Conservation (phyloP, 2,113 vertebrate species). For the Rousettus leschenaultii region DNA sequence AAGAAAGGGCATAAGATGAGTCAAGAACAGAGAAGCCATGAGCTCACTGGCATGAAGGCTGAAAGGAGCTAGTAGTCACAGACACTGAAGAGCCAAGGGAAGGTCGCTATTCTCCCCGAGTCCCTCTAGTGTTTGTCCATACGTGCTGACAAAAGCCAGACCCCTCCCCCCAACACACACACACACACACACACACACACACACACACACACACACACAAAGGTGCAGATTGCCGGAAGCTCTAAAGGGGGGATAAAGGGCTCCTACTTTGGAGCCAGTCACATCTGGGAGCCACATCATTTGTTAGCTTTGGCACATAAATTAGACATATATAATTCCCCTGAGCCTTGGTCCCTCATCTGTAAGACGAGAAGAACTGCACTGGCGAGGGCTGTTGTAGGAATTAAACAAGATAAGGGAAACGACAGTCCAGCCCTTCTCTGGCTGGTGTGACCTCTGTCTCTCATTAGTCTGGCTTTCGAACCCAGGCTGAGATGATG, state of each 20-base stretch:
- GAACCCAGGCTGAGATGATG: background rate
- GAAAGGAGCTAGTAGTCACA: no score
- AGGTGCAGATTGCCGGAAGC: background rate
- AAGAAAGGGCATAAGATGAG: background rate
- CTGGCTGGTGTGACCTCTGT: background rate
- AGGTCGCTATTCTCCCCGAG: background rate
- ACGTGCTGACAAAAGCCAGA: background rate
- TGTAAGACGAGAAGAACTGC: background rate
- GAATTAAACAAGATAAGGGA: background rate
- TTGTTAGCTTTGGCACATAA: background rate
- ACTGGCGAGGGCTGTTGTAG: background rate
- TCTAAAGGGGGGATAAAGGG: fast-evolving
- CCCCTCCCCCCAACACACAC: background rate
- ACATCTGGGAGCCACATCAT: background rate
- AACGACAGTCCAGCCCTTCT: background rate
- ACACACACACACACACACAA: no score
- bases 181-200: no score
- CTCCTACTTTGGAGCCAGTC: background rate
- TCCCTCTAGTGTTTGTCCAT: background rate
- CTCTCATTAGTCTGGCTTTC: background rate
- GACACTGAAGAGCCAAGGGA: background rate
- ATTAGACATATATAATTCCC: fast-evolving
- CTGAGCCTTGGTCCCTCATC: background rate
- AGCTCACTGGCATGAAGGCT: fast-evolving
- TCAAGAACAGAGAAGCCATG: background rate